Evolutionary conservation across 2,113 vertebrate species (phyloP), one percentile per base, ranked within the genome.

Genomic region (Forbesichthys papilliferus): DNA sequence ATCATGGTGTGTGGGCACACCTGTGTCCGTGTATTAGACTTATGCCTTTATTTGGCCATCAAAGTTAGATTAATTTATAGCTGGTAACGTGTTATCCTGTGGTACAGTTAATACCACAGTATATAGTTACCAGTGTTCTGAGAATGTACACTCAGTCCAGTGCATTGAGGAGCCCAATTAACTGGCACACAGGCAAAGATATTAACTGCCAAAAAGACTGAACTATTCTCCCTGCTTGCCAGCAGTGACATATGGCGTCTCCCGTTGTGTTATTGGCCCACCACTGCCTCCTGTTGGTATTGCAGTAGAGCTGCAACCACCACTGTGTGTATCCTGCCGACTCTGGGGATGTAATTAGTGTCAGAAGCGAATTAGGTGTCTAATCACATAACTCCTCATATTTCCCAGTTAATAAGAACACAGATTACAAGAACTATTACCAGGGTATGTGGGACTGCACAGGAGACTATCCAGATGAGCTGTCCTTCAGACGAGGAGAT

Each of bases 401-500:
- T 14, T 27, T 4, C 73, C 55, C 87, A 93, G 95, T 90, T 70
- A 91, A 90, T 61, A 93, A 95, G 86, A 94, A 86, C 83, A 95
- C 84, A 7, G 95, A 99, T 86, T 98, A 97, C 79, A 91, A 83
- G 65, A 99, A 97, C 92, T 96, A 90, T 92, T 99, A 98, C 88
- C 95, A 95, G 90, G 94, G 95, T 48, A 79, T 97, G 84, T 99
- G 97, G 97, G 95, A 99, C 90, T 99, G 96, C 77, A 80, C 71
- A 9, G 95, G 93, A 48, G 91, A 94, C 76, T 78, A 92, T 14
- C 78, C 92, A 1, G 96, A 98, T 71, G 98, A 99, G 88, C 58
- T 99, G 82, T 93, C 96, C 91, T 99, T 95, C 84, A 96, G 95
- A 80, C 95, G 96, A 48, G 97, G 97, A 76, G 98, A 99, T 1